Evolutionary conservation across 2,888 invertebrate genomes (phyloP).

Genomic region (Lissonota sp.): DNA sequence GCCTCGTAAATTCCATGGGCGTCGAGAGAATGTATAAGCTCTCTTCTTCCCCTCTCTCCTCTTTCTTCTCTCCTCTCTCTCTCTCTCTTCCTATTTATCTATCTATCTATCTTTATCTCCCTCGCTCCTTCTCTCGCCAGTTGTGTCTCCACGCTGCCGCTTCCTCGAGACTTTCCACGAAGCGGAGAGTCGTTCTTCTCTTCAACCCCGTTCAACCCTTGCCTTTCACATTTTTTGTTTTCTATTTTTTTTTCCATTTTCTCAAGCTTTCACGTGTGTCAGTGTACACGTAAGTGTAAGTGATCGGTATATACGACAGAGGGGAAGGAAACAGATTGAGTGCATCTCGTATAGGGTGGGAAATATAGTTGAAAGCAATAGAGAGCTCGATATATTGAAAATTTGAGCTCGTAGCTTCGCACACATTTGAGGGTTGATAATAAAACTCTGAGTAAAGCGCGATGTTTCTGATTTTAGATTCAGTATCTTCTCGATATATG

Average conservation of each 20-base stretch:
- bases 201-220: conserved; percentile 45
- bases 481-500: too few relatives aligned
- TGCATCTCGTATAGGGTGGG: neutral
- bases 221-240: conserved; percentile 6
- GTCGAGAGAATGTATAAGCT: conserved; percentile 66
- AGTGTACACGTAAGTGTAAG: neutral
- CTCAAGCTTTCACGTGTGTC: neutral
- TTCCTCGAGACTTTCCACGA: conserved; percentile 57
- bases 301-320: neutral
- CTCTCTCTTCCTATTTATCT: conserved; percentile 2
- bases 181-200: conserved; percentile 23
- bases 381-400: too few relatives aligned
- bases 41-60: conserved; percentile 21
- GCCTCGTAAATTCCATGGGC: conserved; percentile 64
- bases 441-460: too few relatives aligned
- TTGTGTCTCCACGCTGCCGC: conserved; percentile 52
- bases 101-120: neutral
- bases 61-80: neutral
- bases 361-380: too few relatives aligned
- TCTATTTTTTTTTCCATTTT: conserved; percentile 12
- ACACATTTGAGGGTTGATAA: too few relatives aligned
- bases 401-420: too few relatives aligned
- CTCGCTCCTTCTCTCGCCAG: conserved; percentile 17
- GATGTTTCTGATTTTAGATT: too few relatives aligned
- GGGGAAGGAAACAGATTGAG: conserved; percentile 29